Evolutionary conservation across 2,113 vertebrate species (phyloP), one percentile per base, ranked within the genome.

Genomic region (Casuarius casuarius): DNA sequence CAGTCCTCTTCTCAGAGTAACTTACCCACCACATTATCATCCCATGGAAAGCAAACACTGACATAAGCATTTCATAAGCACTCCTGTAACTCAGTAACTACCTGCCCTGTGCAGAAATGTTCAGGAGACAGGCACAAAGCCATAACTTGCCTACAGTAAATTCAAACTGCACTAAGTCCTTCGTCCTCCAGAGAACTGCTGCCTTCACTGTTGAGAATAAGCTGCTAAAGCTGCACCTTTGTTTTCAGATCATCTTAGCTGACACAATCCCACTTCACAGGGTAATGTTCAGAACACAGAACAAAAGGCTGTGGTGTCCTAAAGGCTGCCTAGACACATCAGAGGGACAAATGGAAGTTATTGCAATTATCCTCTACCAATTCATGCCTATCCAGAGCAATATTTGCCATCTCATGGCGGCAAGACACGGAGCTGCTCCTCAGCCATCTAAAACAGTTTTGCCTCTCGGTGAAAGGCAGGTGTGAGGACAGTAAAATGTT

Each of bases 401-500:
- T 75, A 72, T 72, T 87, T 23, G 28, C 33, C 44, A 52, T 35
- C 20, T 35, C 7, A 14, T 48, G 62, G 54, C 26, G 59, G 54
- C 58, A 76, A 87, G 81, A 65, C 63, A 87, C 70, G 76, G 84
- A 80, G 44, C 31, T 48, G 70, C 71, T 97, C 40, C 87, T 96
- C 80, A 80, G 82, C 44, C 62, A 94, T 0, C 0, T 76, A 79
- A 94, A 97, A n/a, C 65, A 85, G 25, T 76, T 94, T 92, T 97
- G 86, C 70, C 94, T 48, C 61, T 80, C 40, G 71, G 40, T 75
- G 65, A 97, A 89, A 97, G 71, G 67, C 42, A 88, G 72, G 35
- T 90, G 54, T 82, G 83, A 97, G 63, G 54, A 95, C 18, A 51
- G 72, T 80, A 84, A 78, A 93, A 92, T 52, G 49, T 81, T 68